phyloP scores from a whole-genome alignment of 92 coral and sea anemone genomes.

The Zoanthus sociatus region DNA sequence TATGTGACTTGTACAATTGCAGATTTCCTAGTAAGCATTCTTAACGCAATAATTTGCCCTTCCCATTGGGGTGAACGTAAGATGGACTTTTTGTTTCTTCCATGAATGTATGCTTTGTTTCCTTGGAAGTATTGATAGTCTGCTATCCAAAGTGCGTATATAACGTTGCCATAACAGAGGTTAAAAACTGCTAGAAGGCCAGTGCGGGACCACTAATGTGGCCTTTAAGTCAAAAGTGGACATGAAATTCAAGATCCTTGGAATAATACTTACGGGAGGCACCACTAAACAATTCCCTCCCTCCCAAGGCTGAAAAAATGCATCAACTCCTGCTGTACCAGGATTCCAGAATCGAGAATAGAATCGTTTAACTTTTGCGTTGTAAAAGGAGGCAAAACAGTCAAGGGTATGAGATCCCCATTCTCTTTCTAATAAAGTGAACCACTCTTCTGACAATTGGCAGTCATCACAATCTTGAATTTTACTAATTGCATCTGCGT shows the following conservation, averaged over 20 bases:
- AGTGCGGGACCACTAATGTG: neutral
- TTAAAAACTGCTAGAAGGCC: too few species aligned
- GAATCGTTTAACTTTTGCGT: slow-evolving; percentile 50
- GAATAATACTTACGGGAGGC: slow-evolving; percentile 1
- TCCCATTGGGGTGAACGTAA: too few species aligned
- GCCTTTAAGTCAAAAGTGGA: slow-evolving; percentile 3
- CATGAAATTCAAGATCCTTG: slow-evolving; percentile 18
- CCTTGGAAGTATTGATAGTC: too few species aligned
- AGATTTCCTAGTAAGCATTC: too few species aligned
- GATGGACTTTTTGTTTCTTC: neutral
- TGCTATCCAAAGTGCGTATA: too few species aligned
- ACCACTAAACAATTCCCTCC: neutral
- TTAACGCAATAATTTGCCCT: too few species aligned
- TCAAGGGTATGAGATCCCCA: neutral
- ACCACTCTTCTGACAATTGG: slow-evolving; percentile 28
- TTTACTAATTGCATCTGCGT: slow-evolving; percentile 1
- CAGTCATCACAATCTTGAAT: neutral
- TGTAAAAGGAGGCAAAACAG: slow-evolving; percentile 41
- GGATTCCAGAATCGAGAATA: too few species aligned
- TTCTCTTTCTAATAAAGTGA: neutral
- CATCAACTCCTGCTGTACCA: too few species aligned
- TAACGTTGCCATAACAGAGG: too few species aligned
- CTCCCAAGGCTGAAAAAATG: too few species aligned
- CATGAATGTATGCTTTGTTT: too few species aligned
- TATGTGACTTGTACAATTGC: too few species aligned